A percentile compares a stretch with the other conserved stretches of the same genome.
Conservation (phyloP, 2,113 vertebrate species). For the Aptenodytes forsteri region DNA sequence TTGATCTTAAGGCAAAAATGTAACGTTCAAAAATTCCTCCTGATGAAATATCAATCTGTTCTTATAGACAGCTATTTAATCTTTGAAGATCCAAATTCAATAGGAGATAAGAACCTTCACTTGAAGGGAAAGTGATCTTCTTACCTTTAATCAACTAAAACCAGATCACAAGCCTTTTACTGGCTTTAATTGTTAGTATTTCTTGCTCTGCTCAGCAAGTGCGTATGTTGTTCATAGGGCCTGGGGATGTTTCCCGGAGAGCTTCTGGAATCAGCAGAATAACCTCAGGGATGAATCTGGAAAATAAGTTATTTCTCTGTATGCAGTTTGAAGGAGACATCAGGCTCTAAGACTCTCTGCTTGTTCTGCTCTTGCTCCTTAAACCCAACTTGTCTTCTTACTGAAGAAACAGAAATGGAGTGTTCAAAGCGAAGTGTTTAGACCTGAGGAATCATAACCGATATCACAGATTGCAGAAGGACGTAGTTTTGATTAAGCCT, state of each 20-base stretch:
- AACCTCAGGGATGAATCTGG: background rate
- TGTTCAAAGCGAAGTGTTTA: background rate
- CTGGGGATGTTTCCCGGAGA: background rate
- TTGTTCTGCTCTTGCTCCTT: background rate
- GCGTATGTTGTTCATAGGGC: background rate
- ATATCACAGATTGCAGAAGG: background rate
- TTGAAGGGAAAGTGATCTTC: background rate
- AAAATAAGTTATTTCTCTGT: background rate
- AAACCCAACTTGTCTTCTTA: background rate
- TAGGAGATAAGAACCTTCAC: background rate
- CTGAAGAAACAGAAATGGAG: background rate
- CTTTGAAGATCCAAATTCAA: background rate
- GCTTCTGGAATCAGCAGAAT: background rate
- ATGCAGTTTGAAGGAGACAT: background rate
- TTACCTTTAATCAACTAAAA: background rate
- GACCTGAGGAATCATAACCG: background rate
- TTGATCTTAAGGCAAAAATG: background rate
- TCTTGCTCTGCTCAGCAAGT: background rate
- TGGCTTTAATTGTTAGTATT: background rate
- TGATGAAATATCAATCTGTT: background rate
- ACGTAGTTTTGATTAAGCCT: background rate
- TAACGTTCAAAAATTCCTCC: background rate
- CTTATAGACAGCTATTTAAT: background rate
- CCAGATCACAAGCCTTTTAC: background rate
- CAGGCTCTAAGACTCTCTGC: background rate